These are phyloP conservation scores for Mus minutoides DNA, from an alignment of 2,797 vertebrate genomes.

Conservation along the genomic window DNA sequence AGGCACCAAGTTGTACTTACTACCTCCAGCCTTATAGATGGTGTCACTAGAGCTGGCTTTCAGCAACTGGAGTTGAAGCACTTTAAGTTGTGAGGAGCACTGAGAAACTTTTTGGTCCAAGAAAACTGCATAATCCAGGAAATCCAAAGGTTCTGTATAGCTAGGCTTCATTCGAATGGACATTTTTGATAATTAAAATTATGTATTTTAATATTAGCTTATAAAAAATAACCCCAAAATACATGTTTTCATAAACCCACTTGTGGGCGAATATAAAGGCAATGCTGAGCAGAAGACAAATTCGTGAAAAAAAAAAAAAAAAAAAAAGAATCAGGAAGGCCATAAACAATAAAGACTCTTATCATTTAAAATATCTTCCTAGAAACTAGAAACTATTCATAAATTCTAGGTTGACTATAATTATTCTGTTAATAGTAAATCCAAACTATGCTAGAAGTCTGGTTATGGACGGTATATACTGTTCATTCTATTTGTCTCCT, in stretches of 20 bases:
- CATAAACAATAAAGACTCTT: background rate
- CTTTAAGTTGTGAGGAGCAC: constrained; percentile 35
- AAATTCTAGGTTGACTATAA: constrained; percentile 12
- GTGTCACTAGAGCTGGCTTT: constrained; percentile 72
- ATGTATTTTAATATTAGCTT: background rate
- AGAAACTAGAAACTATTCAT: background rate
- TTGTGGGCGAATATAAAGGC: background rate
- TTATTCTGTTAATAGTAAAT: constrained; percentile 4
- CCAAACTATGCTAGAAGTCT: background rate
- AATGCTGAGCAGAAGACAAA: background rate
- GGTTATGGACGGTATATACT: background rate
- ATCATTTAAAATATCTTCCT: background rate
- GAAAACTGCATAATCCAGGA: background rate
- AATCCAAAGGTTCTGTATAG: background rate
- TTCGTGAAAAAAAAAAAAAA: background rate
- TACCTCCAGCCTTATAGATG: constrained; percentile 83
- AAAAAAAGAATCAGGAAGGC: background rate
- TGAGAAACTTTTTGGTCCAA: background rate
- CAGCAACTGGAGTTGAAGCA: background rate
- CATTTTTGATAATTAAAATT: background rate
- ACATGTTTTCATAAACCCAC: background rate
- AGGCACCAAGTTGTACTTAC: constrained; percentile 57
- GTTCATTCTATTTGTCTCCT: constrained; percentile 1
- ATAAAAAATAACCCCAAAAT: background rate
- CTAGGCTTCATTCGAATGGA: background rate